Evolutionary conservation across 2,113 vertebrate genomes (phyloP).

Genomic region (Pogona vitticeps): DNA sequence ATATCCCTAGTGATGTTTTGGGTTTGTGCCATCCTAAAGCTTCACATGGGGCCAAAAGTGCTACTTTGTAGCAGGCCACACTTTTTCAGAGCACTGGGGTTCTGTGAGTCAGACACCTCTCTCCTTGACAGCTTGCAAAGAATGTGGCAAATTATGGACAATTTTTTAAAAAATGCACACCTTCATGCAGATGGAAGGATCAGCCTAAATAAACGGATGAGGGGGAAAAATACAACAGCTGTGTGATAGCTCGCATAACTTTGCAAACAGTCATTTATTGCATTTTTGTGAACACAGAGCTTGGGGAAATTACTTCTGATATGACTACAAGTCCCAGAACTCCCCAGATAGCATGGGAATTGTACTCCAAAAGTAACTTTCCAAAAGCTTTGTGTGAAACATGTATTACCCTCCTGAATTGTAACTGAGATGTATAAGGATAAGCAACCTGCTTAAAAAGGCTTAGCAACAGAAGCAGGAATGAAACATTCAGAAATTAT

Average conservation of each 20-base stretch:
- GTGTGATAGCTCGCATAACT: not conserved
- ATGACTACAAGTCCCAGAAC: too few relatives aligned
- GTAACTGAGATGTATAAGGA: not conserved
- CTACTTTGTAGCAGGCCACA: not conserved
- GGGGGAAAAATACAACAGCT: not conserved
- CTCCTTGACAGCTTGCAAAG: not conserved
- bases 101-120: not conserved
- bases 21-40: not conserved
- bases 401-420: not conserved
- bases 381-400: not conserved
- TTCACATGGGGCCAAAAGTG: not conserved
- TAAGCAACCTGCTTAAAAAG: not conserved
- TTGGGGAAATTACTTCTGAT: too few relatives aligned
- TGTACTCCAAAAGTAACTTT: too few relatives aligned
- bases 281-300: not conserved
- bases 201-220: not conserved
- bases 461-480: not conserved
- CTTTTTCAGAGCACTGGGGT: not conserved
- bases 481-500: constrained; percentile 9
- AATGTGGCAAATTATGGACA: not conserved
- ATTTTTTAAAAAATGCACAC: not conserved
- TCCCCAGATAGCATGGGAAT: too few relatives aligned
- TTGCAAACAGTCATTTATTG: not conserved
- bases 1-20: not conserved
- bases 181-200: not conserved